These are phyloP conservation scores for Lamprologus tigripictilis DNA, from an alignment of 2,113 vertebrate genomes.

Conservation along the genomic window DNA sequence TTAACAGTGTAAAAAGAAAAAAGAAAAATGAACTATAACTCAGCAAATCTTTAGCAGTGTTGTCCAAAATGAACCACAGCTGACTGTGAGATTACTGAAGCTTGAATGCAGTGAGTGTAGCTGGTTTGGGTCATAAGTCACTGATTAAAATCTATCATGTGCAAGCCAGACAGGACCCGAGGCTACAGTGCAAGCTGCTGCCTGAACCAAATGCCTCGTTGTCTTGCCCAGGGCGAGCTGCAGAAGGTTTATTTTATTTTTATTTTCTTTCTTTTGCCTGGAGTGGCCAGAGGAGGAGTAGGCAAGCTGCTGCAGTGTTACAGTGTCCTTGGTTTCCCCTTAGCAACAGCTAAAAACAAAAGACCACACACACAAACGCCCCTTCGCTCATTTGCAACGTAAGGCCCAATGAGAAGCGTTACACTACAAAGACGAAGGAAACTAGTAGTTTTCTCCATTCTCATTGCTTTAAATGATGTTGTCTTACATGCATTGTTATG, in stretches of 20 bases:
- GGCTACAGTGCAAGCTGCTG: constrained; percentile 60
- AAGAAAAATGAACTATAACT: not conserved
- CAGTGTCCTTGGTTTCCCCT: constrained; percentile 42
- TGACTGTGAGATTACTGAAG: constrained; percentile 1
- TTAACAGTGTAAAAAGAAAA: not conserved
- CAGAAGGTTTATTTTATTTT: constrained; percentile 3
- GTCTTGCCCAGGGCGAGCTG: constrained; percentile 43
- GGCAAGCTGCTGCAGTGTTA: constrained; percentile 43
- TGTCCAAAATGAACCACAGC: not conserved
- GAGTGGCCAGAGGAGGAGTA: constrained; percentile 12
- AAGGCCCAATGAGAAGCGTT: not conserved
- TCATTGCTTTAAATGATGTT: not conserved
- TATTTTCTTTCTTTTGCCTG: not conserved
- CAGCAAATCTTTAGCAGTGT: not conserved
- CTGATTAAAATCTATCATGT: constrained; percentile 61
- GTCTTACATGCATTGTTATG: rapidly evolving
- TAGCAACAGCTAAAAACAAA: constrained; percentile 58
- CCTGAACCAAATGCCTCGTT: constrained; percentile 70
- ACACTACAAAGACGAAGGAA: not conserved
- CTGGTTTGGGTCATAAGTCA: constrained; percentile 31
- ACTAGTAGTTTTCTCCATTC: rapidly evolving
- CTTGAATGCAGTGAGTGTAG: constrained; percentile 15
- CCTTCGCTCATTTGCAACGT: not conserved
- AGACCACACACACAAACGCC: constrained; percentile 9
- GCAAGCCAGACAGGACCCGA: constrained; percentile 64